Conservation (phyloP, 1,140 invertebrate genomes). For the honey bee (Apis mellifera) region Amel_HAv3.1 CM009944.2:3406001-3406500, state of each 20-base stretch:
- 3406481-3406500: too few species aligned
- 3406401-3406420: too few species aligned
- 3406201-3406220: constrained; percentile 84
- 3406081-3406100: constrained; percentile 61
- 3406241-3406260: constrained; percentile 54
- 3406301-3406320: too few species aligned
- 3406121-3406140: constrained; percentile 66
- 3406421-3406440: too few species aligned
- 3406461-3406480: too few species aligned
- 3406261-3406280: background rate
- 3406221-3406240: constrained; percentile 75
- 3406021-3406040: constrained; percentile 55
- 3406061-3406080: constrained; percentile 71
- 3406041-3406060: constrained; percentile 67
- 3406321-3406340: too few species aligned
- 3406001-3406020: constrained; percentile 62
- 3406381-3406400: too few species aligned
- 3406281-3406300: too few species aligned
- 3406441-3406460: too few species aligned
- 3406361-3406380: too few species aligned
- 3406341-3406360: too few species aligned
- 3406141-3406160: constrained; percentile 70
- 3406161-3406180: constrained; percentile 66
- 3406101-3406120: constrained; percentile 57
- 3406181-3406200: constrained; percentile 78